Evolutionary conservation across 2,888 invertebrate genomes (phyloP).

Genomic region (Harpalus rufipes): DNA sequence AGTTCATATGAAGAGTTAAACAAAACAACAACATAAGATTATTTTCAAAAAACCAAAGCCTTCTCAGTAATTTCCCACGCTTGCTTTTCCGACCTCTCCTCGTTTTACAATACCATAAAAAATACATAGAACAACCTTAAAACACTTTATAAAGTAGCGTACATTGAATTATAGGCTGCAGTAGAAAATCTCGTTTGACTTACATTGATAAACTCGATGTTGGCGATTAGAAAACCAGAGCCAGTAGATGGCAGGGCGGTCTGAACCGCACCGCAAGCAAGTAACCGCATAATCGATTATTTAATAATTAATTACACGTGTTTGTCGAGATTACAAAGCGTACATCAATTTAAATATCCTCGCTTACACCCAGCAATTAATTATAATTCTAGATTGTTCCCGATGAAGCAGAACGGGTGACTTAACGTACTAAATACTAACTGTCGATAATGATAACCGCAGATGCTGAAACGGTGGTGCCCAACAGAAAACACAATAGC

Average conservation of each 20-base stretch:
- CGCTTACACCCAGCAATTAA: conserved; percentile 49
- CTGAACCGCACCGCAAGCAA: conserved; percentile 34
- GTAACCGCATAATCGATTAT: conserved; percentile 61
- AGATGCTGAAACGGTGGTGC: background rate
- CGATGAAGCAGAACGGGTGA: conserved; percentile 8
- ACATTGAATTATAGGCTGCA: too few relatives aligned
- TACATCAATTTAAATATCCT: conserved; percentile 61
- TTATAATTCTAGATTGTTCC: conserved; percentile 57
- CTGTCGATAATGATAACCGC: conserved; percentile 13
- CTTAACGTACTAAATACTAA: background rate
- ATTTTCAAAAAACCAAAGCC: too few relatives aligned
- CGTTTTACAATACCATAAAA: too few relatives aligned
- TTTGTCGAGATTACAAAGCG: conserved; percentile 60
- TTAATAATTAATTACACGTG: conserved; percentile 63
- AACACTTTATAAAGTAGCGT: too few relatives aligned
- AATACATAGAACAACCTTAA: too few relatives aligned
- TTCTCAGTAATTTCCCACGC: too few relatives aligned
- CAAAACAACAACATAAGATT: too few relatives aligned
- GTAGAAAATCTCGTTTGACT: too few relatives aligned
- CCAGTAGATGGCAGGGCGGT: conserved; percentile 16
- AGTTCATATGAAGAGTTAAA: too few relatives aligned
- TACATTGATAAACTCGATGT: too few relatives aligned
- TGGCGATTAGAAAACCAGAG: background rate
- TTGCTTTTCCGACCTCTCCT: too few relatives aligned
- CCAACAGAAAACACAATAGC: background rate